Percentiles rank a stretch among this genome's conserved stretches.
phyloP scores from a whole-genome alignment of 2,113 vertebrate genomes.

The Leptodactylus fuscus region DNA sequence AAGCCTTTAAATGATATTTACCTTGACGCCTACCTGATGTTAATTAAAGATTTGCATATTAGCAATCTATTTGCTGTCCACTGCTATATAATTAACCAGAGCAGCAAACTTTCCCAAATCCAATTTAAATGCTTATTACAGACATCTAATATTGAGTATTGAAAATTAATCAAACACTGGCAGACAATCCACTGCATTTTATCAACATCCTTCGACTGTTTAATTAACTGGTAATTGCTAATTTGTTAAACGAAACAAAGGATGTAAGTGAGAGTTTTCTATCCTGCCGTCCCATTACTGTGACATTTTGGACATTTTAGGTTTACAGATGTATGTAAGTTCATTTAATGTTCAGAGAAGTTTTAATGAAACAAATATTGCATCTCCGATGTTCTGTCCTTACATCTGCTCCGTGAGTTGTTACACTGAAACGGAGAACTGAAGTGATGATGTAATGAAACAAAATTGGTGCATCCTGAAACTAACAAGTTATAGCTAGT shows the following conservation, averaged over 20 bases:
- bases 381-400: neutral
- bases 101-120: slow-evolving; percentile 58
- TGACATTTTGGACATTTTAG: slow-evolving; percentile 21
- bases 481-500: neutral
- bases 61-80: slow-evolving; percentile 60
- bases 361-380: slow-evolving; percentile 8
- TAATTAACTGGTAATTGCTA: slow-evolving; percentile 58
- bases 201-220: slow-evolving; percentile 55
- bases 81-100: slow-evolving; percentile 58
- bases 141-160: slow-evolving; percentile 58
- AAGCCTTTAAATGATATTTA: slow-evolving; percentile 60
- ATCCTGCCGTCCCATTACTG: neutral
- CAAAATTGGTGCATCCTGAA: neutral
- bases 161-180: slow-evolving; percentile 59
- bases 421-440: neutral
- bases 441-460: neutral
- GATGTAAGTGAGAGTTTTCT: slow-evolving; percentile 12
- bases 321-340: neutral
- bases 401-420: neutral
- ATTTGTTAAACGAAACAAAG: slow-evolving; percentile 49
- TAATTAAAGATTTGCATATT: slow-evolving; percentile 62
- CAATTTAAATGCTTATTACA: slow-evolving; percentile 60
- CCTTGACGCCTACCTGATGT: slow-evolving; percentile 59
- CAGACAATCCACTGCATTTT: slow-evolving; percentile 54
- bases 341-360: neutral